These are phyloP conservation scores for Trisateles emortualis DNA, from an alignment of 2,888 invertebrate genomes.

Conservation along the genomic window DNA sequence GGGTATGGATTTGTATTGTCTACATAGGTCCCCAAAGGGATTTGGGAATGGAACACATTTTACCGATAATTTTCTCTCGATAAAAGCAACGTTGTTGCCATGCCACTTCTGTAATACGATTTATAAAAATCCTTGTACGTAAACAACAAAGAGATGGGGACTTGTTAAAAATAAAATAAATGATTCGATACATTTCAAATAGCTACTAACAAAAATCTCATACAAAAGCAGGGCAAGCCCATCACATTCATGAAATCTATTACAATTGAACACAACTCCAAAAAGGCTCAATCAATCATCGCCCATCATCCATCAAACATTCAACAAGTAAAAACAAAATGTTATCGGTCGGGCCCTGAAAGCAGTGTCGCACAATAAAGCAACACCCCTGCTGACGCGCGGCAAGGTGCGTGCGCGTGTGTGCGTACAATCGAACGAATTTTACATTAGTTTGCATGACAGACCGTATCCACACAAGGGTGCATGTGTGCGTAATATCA, in stretches of 20 bases:
- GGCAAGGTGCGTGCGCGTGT: slow-evolving; percentile 57
- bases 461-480: slow-evolving; percentile 32
- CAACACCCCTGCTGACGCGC: slow-evolving; percentile 65
- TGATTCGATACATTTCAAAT: slow-evolving; percentile 38
- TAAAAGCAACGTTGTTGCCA: slow-evolving; percentile 20
- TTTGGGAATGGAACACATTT: slow-evolving; percentile 46
- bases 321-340: slow-evolving; percentile 87
- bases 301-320: slow-evolving; percentile 81
- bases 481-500: slow-evolving; percentile 50
- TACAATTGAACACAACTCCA: slow-evolving; percentile 65
- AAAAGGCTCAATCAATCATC: slow-evolving; percentile 80
- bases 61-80: slow-evolving; percentile 44
- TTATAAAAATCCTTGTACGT: slow-evolving; percentile 6
- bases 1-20: slow-evolving; percentile 50
- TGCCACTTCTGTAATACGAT: slow-evolving; percentile 3
- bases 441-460: slow-evolving; percentile 45
- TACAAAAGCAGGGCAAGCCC: slow-evolving; percentile 47
- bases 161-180: slow-evolving; percentile 38
- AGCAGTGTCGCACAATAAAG: slow-evolving; percentile 66
- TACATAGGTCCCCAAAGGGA: slow-evolving; percentile 45
- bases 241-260: slow-evolving; percentile 67
- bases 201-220: slow-evolving; percentile 45
- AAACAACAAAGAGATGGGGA: slow-evolving; percentile 16
- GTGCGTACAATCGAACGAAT: slow-evolving; percentile 35
- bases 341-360: slow-evolving; percentile 74